phyloP scores from a whole-genome alignment of 2,797 vertebrate species.

The Chelon labrosus region DNA sequence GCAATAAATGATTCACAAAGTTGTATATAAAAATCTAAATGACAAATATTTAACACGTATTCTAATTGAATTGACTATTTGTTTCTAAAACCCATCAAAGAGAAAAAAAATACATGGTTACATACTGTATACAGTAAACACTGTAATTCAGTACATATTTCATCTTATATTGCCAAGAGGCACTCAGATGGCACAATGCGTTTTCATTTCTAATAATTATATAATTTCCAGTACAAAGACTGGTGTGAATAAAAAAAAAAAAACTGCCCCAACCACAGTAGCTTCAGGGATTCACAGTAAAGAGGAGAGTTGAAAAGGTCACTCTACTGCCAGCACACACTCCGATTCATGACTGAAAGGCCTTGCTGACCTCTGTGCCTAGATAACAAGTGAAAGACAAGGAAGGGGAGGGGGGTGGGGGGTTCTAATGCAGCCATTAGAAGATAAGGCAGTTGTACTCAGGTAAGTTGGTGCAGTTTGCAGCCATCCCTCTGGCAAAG shows the following conservation, averaged over 20 bases:
- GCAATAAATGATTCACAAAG: too few species aligned
- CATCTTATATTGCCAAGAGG: neutral
- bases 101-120: neutral
- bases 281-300: conserved; percentile 46
- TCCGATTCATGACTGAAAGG: conserved; percentile 89
- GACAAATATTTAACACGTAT: neutral
- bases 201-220: neutral
- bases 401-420: conserved; percentile 48
- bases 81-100: neutral
- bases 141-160: neutral
- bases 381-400: conserved; percentile 88
- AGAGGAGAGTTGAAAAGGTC: conserved; percentile 87
- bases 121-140: neutral
- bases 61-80: neutral
- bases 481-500: conserved; percentile 87
- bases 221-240: conserved; percentile 11
- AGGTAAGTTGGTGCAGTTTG: conserved; percentile 94
- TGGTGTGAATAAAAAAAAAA: conserved; percentile 12
- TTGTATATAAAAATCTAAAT: neutral
- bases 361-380: conserved; percentile 90
- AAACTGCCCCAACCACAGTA: conserved; percentile 34
- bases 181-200: neutral
- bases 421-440: conserved; percentile 84
- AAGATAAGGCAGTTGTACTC: conserved; percentile 86
- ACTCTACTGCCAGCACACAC: conserved; percentile 89